phyloP scores from a whole-genome alignment of 2,888 invertebrate species.

The Linnaemya tessellans region DNA sequence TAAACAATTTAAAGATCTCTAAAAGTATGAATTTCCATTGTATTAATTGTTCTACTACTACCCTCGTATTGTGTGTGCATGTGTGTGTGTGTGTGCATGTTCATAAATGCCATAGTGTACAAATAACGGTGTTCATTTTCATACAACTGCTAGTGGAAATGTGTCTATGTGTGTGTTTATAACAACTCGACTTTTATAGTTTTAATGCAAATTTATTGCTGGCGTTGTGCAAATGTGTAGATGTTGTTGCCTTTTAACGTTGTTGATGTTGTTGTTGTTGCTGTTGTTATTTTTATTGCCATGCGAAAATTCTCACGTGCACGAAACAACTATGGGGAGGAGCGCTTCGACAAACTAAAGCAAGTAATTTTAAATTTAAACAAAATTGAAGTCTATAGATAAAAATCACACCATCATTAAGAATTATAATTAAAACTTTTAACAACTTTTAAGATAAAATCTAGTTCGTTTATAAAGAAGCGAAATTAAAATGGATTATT shows the following conservation, averaged over 20 bases:
- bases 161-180: conserved; percentile 5
- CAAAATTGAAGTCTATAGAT: neutral
- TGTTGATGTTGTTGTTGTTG: neutral
- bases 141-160: neutral
- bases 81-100: neutral
- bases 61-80: neutral
- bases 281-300: conserved; percentile 5
- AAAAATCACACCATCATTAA: neutral
- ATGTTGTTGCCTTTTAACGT: no score
- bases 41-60: neutral
- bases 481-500: no score
- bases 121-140: conserved; percentile 18
- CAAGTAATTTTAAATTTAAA: neutral
- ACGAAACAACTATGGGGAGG: neutral
- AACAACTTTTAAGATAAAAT: neutral
- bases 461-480: neutral
- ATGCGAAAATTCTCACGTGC: conserved; percentile 1
- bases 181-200: conserved; percentile 35
- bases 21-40: no score
- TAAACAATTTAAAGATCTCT: no score
- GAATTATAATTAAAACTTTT: conserved; percentile 3
- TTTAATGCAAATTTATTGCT: conserved; percentile 56
- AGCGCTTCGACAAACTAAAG: neutral
- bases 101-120: neutral
- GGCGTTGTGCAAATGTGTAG: conserved; percentile 25